phyloP scores from a whole-genome alignment of 2,797 vertebrate genomes.

The Lophotriccus pileatus region DNA sequence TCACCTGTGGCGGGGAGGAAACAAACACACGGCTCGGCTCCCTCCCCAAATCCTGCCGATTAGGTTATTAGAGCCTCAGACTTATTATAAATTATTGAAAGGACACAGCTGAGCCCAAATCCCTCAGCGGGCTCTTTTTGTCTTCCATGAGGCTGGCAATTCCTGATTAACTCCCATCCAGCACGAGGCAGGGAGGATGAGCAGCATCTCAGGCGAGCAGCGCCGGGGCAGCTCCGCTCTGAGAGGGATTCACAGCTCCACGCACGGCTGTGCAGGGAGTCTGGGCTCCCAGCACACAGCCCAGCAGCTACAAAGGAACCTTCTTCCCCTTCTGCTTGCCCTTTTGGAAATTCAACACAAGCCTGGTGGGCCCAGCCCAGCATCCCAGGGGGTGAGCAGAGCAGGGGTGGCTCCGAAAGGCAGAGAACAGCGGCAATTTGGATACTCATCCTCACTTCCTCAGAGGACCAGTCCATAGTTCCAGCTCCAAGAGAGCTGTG shows the following conservation, averaged over 20 bases:
- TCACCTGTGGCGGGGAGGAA: constrained; percentile 45
- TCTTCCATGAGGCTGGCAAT: neutral
- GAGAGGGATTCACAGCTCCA: rapidly evolving
- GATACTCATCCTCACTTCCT: neutral
- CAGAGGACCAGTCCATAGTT: rapidly evolving
- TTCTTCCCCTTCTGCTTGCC: neutral
- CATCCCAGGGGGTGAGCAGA: neutral
- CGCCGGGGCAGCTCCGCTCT: neutral
- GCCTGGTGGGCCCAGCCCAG: neutral
- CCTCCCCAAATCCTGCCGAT: constrained; percentile 23
- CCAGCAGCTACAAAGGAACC: neutral
- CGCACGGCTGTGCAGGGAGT: rapidly evolving
- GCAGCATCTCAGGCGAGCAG: neutral
- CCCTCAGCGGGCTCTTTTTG: neutral
- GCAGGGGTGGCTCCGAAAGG: neutral
- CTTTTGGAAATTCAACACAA: neutral
- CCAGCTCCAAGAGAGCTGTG: neutral
- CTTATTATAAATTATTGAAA: constrained; percentile 37
- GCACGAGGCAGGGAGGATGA: neutral
- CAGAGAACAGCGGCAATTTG: neutral
- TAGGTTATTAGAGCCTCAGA: constrained; percentile 24
- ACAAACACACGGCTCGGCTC: constrained; percentile 32
- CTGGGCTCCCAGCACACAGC: neutral
- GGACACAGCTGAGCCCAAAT: constrained; percentile 42
- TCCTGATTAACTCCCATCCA: neutral